A percentile compares a stretch with the other conserved stretches of the same genome.
Evolutionary conservation across 2,888 invertebrate genomes (phyloP).

Genomic region (Orthosia incerta): DNA sequence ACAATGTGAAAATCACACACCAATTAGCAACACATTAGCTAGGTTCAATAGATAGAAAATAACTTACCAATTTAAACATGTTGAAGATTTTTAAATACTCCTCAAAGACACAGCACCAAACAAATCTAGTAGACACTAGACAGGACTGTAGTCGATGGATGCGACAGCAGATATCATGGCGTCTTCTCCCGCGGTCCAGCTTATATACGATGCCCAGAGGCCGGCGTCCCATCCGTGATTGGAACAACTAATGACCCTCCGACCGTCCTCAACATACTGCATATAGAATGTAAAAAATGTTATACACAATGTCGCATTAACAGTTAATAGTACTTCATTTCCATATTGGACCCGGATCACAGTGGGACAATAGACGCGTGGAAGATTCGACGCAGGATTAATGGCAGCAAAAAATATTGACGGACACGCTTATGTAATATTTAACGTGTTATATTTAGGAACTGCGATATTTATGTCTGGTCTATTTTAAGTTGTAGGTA

Average conservation of each 20-base stretch:
- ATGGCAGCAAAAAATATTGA: constrained; percentile 73
- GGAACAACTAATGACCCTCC: constrained; percentile 83
- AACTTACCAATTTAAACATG: constrained; percentile 86
- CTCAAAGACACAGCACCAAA: constrained; percentile 70
- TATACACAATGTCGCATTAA: constrained; percentile 88
- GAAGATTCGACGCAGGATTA: constrained; percentile 69
- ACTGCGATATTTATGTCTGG: constrained; percentile 1
- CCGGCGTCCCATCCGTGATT: constrained; percentile 82
- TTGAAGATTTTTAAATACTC: constrained; percentile 57
- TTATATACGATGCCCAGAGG: constrained; percentile 78
- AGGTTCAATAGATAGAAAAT: not conserved
- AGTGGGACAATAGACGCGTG: constrained; percentile 67
- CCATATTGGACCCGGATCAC: constrained; percentile 86
- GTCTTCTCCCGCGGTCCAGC: constrained; percentile 64
- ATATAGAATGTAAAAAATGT: constrained; percentile 75
- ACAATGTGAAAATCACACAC: not conserved
- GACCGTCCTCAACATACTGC: constrained; percentile 78
- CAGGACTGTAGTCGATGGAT: constrained; percentile 77
- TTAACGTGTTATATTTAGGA: not conserved
- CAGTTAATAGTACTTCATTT: constrained; percentile 83
- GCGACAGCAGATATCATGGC: constrained; percentile 63
- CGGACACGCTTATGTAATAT: not conserved
- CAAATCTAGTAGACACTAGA: constrained; percentile 81
- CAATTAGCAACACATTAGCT: not conserved
- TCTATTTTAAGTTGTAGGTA: constrained; percentile 6